A percentile compares a stretch with the other conserved stretches of the same genome.
Conservation (phyloP, 2,888 invertebrate genomes). For the Cepaea hortensis region DNA sequence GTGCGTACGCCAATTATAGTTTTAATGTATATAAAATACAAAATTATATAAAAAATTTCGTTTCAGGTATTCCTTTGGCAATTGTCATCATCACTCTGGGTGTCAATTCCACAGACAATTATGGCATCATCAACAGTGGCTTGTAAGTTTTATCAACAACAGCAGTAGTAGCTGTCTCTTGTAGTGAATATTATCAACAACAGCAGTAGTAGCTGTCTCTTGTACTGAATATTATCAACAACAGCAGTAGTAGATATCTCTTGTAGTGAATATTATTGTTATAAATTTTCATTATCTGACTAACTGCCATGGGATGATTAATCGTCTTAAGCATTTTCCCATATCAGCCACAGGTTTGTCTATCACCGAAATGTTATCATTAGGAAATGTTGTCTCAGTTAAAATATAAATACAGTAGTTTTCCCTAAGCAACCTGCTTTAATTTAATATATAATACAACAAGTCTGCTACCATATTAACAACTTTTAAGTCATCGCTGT, state of each 20-base stretch:
- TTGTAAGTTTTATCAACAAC: conserved; percentile 66
- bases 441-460: too few species aligned
- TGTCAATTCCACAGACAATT: conserved; percentile 70
- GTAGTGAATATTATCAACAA: background rate
- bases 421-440: too few species aligned
- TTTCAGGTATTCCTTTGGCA: conserved; percentile 75
- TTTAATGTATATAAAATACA: too few species aligned
- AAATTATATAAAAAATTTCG: background rate
- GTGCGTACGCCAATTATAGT: too few species aligned
- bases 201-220: background rate
- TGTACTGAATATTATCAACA: background rate
- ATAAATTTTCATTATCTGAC: background rate
- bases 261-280: background rate
- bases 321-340: too few species aligned
- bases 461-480: too few species aligned
- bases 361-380: background rate
- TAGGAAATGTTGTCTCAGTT: too few species aligned
- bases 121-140: conserved; percentile 71
- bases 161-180: background rate
- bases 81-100: conserved; percentile 74
- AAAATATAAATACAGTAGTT: too few species aligned
- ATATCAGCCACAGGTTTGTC: too few species aligned
- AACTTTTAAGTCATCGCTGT: too few species aligned
- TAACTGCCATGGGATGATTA: too few species aligned
- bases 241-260: background rate